A percentile compares a stretch with the other conserved stretches of the same genome.
These are phyloP conservation scores for Diaphora mendica DNA, from an alignment of 2,888 invertebrate genomes.

Conservation along the genomic window DNA sequence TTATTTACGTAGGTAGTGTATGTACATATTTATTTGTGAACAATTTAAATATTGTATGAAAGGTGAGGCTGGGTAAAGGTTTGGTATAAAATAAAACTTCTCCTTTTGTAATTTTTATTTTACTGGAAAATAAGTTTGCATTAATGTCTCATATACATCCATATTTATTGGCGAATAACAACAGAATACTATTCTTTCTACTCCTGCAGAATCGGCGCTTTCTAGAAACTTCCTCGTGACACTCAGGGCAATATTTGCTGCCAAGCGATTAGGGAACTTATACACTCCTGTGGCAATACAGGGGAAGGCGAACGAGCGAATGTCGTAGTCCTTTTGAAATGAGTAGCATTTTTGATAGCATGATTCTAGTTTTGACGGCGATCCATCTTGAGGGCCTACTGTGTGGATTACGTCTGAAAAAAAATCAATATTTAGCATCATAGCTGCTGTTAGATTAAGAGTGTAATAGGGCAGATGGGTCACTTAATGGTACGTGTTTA, in stretches of 20 bases:
- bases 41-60: too few species aligned
- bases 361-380: constrained; percentile 86
- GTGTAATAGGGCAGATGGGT: not conserved
- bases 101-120: not conserved
- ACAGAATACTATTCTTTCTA: constrained; percentile 93
- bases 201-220: constrained; percentile 81
- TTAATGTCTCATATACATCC: constrained; percentile 89
- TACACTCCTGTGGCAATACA: constrained; percentile 97
- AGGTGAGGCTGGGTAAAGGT: not conserved
- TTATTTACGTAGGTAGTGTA: too few species aligned
- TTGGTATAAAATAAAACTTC: not conserved
- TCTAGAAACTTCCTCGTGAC: constrained; percentile 89
- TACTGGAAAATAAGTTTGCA: constrained; percentile 91
- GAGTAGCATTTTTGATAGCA: constrained; percentile 91
- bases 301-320: constrained; percentile 92
- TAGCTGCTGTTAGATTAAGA: not conserved
- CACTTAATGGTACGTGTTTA: not conserved
- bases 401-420: constrained; percentile 95
- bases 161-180: constrained; percentile 91
- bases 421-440: not conserved
- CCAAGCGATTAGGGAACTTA: constrained; percentile 93
- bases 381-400: constrained; percentile 93
- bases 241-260: constrained; percentile 90
- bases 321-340: constrained; percentile 83
- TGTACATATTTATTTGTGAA: too few species aligned